Percentiles rank a stretch among this genome's conserved stretches.
phyloP scores from a whole-genome alignment of 2,888 invertebrate species.

The Pimpla rufipes region DNA sequence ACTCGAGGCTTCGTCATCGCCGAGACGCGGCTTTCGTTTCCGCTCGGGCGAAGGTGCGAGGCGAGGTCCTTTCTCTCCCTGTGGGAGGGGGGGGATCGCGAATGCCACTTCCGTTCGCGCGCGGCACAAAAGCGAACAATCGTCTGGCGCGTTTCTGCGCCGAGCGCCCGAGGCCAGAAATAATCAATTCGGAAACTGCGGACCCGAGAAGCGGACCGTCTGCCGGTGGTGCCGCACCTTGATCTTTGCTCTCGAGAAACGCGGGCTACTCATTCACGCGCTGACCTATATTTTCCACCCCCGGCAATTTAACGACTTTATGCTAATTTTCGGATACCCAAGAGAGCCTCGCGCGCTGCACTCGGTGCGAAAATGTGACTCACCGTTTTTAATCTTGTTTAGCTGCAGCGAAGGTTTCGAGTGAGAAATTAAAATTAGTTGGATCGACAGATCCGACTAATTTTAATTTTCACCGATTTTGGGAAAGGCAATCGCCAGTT shows the following conservation, averaged over 20 bases:
- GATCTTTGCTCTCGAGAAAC: conserved; percentile 34
- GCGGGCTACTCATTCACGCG: neutral
- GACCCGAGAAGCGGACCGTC: conserved; percentile 36
- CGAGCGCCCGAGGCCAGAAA: conserved; percentile 26
- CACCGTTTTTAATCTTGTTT: neutral
- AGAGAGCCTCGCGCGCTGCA: neutral
- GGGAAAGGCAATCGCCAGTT: no score
- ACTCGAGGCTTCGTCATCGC: neutral
- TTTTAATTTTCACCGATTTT: no score
- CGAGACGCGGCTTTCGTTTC: conserved; percentile 12
- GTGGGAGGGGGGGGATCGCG: neutral
- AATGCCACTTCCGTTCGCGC: conserved; percentile 16
- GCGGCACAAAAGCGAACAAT: conserved; percentile 5
- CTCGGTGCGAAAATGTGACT: neutral
- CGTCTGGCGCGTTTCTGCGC: conserved; percentile 17
- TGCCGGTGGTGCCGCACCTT: conserved; percentile 37
- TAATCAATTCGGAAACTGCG: conserved; percentile 39
- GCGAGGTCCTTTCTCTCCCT: neutral
- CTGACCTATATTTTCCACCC: neutral
- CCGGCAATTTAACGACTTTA: neutral
- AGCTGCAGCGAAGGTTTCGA: neutral
- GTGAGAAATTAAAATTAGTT: no score
- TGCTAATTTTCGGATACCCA: neutral
- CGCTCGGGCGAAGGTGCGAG: neutral
- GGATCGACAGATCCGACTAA: no score